Conservation (phyloP, 2,888 invertebrate genomes). For the Tholera decimalis region DNA sequence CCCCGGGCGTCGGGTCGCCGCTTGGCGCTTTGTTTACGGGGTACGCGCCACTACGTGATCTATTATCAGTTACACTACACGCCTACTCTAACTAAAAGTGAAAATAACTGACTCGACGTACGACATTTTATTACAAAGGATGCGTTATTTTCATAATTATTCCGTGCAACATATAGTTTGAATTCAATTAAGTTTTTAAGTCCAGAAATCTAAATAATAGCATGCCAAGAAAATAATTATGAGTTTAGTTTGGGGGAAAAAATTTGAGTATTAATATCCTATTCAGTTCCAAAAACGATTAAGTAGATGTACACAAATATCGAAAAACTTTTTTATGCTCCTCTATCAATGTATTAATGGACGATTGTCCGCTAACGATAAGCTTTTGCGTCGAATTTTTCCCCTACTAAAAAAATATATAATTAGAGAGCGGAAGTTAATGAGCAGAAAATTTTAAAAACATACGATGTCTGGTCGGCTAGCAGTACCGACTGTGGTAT, state of each 20-base stretch:
- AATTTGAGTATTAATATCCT: not conserved
- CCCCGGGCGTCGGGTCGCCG: slow-evolving; percentile 78
- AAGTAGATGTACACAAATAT: not conserved
- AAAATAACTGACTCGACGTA: slow-evolving; percentile 54
- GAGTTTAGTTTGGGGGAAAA: no score
- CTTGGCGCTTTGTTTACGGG: slow-evolving; percentile 77
- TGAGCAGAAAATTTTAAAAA: slow-evolving; percentile 2
- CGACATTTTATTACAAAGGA: slow-evolving; percentile 25
- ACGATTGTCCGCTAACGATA: not conserved
- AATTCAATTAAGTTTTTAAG: not conserved
- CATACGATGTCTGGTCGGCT: slow-evolving; percentile 25
- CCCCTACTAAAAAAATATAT: not conserved
- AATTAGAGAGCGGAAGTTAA: slow-evolving; percentile 10
- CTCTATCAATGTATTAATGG: not conserved
- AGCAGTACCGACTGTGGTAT: slow-evolving; percentile 23
- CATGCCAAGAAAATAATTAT: no score
- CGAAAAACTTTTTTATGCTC: not conserved
- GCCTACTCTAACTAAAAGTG: slow-evolving; percentile 54
- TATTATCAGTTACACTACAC: slow-evolving; percentile 65
- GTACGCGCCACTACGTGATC: slow-evolving; percentile 70
- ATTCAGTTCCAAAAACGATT: not conserved
- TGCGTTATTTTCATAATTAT: not conserved
- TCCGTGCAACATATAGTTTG: not conserved
- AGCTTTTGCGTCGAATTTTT: not conserved
- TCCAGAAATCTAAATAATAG: not conserved